These are phyloP conservation scores for Halcyon chelicuti DNA, from an alignment of 2,797 vertebrate species.

Conservation along the genomic window DNA sequence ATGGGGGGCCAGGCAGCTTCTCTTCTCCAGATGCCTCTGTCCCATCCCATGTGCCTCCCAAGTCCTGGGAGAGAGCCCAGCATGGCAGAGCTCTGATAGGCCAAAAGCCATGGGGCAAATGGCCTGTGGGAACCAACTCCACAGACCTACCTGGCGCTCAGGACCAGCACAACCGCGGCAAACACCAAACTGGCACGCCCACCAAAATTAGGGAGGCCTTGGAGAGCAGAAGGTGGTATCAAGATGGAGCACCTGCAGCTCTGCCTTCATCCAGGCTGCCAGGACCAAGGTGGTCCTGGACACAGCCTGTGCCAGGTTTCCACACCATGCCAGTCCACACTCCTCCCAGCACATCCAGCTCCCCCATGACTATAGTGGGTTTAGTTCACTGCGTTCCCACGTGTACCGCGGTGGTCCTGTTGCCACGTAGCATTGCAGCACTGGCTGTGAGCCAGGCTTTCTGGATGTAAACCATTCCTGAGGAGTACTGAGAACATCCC, in stretches of 20 bases:
- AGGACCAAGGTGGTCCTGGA: not conserved
- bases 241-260: not conserved
- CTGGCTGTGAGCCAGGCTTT: not conserved
- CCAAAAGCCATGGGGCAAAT: rapidly evolving
- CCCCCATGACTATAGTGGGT: not conserved
- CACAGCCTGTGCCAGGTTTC: not conserved
- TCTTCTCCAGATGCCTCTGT: not conserved
- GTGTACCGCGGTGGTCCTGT: not conserved
- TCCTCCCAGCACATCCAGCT: not conserved
- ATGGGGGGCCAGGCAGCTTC: not conserved
- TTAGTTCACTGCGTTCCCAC: not conserved
- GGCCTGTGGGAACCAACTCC: too few species aligned
- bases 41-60: not conserved
- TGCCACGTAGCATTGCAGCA: not conserved
- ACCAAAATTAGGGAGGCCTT: not conserved
- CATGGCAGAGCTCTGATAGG: rapidly evolving
- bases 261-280: not conserved
- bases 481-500: not conserved
- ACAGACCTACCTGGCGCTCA: not conserved
- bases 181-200: not conserved
- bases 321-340: rapidly evolving
- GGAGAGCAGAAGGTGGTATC: not conserved
- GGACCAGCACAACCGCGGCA: not conserved
- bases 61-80: not conserved
- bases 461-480: not conserved